Base-by-base conservation (phyloP, 1,140 invertebrate genomes). In the Bombus waltoni region DNA sequence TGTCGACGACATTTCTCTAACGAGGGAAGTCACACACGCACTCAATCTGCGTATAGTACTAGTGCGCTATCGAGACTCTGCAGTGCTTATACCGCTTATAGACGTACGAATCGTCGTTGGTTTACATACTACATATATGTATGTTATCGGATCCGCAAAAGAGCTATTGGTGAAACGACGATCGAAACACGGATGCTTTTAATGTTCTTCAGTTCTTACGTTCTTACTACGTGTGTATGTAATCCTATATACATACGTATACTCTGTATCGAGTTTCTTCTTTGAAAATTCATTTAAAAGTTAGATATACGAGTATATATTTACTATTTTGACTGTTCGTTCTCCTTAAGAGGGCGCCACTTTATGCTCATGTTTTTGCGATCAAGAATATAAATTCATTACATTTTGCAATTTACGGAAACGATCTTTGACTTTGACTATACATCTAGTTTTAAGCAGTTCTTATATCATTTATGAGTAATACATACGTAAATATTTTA, bases 1-100 rank as follows among this genome's bases (percentile, higher is more conserved):
- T 73, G 81, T 71, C 85, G 90, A 89, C 89, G 92, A 93, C 93
- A 92, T 93, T 90, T 92, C 85, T 83, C 57, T 76, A 66, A 62
- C 28, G 83, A 72, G 70, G 74, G 74, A 91, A 92, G 90, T 93
- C 92, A 91, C 91, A 91, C 87, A 88, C 87, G 83, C 87, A 88
- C 84, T 79, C 38, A 38, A 81, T 77, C 40, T 77, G 81, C 59
- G 81, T 81, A 62, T 76, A 40, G 71, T 72, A 80, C 83, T 86
- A 62, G 44, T 62, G 38, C 65, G 86, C 83, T 85, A 75, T 85
- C 76, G 71, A 32, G 38, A 57, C n/a, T 42, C 82, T 32, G 77
- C 71, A 72, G 44, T 81, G 57, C 85, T 83, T 83, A 76, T 77
- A 86, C 47, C 47, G 6, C 47, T 53, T 53, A 53, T 53, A 53